Percentiles rank a stretch among this genome's conserved stretches.
Conservation (phyloP, 2,797 vertebrate species). For the Gymnopithys bicolor region DNA sequence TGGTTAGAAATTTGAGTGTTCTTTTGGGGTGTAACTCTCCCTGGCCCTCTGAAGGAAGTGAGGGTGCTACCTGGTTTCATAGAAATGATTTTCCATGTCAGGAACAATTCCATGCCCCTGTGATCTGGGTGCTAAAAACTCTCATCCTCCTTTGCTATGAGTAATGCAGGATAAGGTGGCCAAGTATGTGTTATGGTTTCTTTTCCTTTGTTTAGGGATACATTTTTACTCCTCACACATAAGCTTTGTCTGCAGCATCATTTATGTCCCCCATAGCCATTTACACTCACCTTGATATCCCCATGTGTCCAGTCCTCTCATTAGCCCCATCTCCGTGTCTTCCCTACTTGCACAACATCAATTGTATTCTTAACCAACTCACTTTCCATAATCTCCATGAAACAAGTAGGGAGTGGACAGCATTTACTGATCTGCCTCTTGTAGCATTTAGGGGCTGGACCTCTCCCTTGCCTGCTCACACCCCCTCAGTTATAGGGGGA, state of each 20-base stretch:
- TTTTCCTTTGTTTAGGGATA: not conserved
- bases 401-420: not conserved
- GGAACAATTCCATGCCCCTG: not conserved
- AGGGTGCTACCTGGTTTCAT: not conserved
- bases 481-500: not conserved
- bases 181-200: not conserved
- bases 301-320: not conserved
- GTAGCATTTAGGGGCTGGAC: not conserved
- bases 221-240: not conserved
- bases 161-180: not conserved
- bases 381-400: not conserved
- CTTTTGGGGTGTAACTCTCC: not conserved
- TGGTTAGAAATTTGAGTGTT: not conserved
- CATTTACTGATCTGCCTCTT: not conserved
- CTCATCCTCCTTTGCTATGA: not conserved
- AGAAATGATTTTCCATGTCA: not conserved
- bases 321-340: not conserved
- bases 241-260: not conserved
- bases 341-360: not conserved
- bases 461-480: not conserved
- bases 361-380: not conserved
- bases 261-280: not conserved
- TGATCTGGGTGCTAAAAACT: not conserved
- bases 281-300: not conserved
- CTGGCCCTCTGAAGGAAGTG: not conserved